Evolutionary conservation across 1,140 invertebrate species (phyloP).

Genomic region (Orussus abietinus): DNA sequence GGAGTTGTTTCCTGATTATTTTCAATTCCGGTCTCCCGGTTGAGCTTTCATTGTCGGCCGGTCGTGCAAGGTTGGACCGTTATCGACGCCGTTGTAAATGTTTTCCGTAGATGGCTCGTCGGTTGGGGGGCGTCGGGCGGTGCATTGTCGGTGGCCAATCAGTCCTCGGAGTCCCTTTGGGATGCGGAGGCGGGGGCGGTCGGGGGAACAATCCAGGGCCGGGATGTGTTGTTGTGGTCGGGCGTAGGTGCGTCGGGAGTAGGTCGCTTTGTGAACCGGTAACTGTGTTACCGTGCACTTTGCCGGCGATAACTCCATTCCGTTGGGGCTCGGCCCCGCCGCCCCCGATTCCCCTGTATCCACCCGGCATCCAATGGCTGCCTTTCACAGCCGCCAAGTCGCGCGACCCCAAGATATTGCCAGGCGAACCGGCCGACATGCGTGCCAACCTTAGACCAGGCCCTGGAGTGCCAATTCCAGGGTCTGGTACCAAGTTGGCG

Average conservation of each 20-base stretch:
- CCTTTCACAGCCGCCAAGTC: conserved; percentile 17
- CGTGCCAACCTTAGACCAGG: too few relatives aligned
- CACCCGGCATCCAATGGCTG: conserved; percentile 15
- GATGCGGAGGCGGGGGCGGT: conserved; percentile 8
- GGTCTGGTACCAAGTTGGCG: too few relatives aligned
- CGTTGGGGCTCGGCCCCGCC: conserved; percentile 7
- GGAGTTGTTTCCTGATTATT: too few relatives aligned
- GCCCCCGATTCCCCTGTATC: conserved; percentile 4
- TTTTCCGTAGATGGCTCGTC: too few relatives aligned
- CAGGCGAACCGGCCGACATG: conserved; percentile 30
- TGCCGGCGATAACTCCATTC: conserved; percentile 48
- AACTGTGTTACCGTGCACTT: conserved; percentile 52
- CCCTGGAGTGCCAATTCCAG: too few relatives aligned
- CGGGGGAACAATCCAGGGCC: not conserved
- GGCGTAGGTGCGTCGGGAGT: conserved; percentile 21
- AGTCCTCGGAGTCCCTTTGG: conserved; percentile 13
- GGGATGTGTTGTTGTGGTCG: conserved; percentile 21
- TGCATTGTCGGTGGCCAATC: conserved; percentile 14
- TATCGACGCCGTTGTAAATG: too few relatives aligned
- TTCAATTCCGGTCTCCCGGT: too few relatives aligned
- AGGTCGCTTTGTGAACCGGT: conserved; percentile 41
- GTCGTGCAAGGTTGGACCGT: too few relatives aligned
- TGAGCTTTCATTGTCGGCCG: too few relatives aligned
- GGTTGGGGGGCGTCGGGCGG: not conserved
- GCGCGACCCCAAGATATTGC: conserved; percentile 26